phyloP scores from a whole-genome alignment of 2,888 invertebrate species.

The Netelia melanura region DNA sequence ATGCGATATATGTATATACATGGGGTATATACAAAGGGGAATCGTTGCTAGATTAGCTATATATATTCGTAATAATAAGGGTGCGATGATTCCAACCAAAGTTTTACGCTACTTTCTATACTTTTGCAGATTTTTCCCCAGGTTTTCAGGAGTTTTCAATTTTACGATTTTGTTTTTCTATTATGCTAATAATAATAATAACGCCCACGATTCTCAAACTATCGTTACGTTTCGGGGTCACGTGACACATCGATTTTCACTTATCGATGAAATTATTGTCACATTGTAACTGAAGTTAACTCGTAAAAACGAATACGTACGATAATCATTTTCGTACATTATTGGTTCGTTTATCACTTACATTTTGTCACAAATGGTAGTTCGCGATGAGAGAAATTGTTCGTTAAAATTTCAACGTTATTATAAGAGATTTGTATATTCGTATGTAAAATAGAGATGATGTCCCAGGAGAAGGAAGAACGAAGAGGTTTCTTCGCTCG shows the following conservation, averaged over 20 bases:
- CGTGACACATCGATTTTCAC: background rate
- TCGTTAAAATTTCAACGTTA: conserved; percentile 43
- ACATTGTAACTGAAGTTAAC: background rate
- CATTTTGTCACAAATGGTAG: background rate
- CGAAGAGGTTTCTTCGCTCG: conserved; percentile 41
- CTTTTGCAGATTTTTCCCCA: background rate
- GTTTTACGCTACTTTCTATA: background rate
- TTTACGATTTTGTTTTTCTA: conserved; percentile 81
- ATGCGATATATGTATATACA: background rate
- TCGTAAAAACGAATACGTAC: background rate
- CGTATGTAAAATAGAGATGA: conserved; percentile 26
- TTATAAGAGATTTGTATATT: conserved; percentile 12
- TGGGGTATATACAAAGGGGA: background rate
- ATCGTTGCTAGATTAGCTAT: background rate
- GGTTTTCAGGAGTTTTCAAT: conserved; percentile 12
- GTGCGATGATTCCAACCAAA: background rate
- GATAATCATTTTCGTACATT: background rate
- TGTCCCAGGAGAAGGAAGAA: conserved; percentile 34
- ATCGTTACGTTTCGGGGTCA: conserved; percentile 67
- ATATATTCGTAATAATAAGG: background rate
- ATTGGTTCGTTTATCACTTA: background rate
- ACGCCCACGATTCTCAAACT: conserved; percentile 66
- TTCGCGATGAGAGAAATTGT: background rate
- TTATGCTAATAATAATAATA: conserved; percentile 76
- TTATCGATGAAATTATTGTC: background rate